Percentiles rank a stretch among this genome's conserved stretches.
Evolutionary conservation across 1,140 invertebrate genomes (phyloP).

Genomic region (Drosophila albomicans): DNA sequence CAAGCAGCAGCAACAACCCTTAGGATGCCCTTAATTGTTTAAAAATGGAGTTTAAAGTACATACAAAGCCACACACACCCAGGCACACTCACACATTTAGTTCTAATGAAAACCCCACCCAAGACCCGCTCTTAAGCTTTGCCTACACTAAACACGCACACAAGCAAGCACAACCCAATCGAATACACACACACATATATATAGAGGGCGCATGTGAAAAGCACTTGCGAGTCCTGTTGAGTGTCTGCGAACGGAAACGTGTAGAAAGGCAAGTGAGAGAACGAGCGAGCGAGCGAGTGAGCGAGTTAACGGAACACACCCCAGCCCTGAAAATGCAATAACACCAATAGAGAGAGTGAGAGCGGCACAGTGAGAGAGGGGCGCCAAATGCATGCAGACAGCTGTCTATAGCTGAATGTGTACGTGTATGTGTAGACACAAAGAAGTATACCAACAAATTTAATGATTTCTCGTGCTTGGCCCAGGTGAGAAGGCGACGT

Average conservation of each 20-base stretch:
- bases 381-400: slow-evolving; percentile 50
- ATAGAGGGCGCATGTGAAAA: slow-evolving; percentile 14
- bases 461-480: slow-evolving; percentile 72
- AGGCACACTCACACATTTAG: slow-evolving; percentile 2
- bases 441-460: slow-evolving; percentile 82
- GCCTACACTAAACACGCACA: slow-evolving; percentile 19
- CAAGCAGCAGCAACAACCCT: slow-evolving; percentile 42
- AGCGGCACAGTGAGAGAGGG: slow-evolving; percentile 7
- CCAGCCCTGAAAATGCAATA: slow-evolving; percentile 51
- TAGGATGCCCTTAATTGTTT: slow-evolving; percentile 63
- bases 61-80: slow-evolving; percentile 34
- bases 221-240: slow-evolving; percentile 69
- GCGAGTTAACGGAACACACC: slow-evolving; percentile 66
- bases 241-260: slow-evolving; percentile 48
- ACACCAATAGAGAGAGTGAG: slow-evolving; percentile 17
- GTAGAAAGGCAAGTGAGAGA: slow-evolving; percentile 60
- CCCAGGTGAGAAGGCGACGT: slow-evolving; percentile 53
- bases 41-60: slow-evolving; percentile 68
- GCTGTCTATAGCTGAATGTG: slow-evolving; percentile 16
- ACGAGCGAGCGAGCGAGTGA: slow-evolving; percentile 14
- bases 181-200: slow-evolving; percentile 10
- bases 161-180: slow-evolving; percentile 8
- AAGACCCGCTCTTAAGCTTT: slow-evolving; percentile 45
- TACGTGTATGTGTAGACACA: slow-evolving; percentile 45
- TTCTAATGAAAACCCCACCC: slow-evolving; percentile 43